These are phyloP conservation scores for Drosophila putrida DNA, from an alignment of 2,888 invertebrate genomes.

Conservation along the genomic window DNA sequence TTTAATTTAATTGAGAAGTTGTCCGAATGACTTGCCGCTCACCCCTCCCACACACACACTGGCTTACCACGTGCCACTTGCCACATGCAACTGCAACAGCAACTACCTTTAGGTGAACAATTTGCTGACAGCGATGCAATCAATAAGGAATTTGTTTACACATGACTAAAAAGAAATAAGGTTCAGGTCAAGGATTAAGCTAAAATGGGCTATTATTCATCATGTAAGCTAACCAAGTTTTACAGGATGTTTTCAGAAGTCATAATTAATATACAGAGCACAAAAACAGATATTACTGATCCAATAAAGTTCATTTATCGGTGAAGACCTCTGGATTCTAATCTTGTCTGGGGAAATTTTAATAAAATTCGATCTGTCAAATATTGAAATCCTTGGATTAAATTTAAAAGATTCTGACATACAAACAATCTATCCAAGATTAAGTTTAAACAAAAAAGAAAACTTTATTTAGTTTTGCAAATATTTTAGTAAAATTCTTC, in stretches of 20 bases:
- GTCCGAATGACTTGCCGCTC: constrained; percentile 39
- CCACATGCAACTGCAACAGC: constrained; percentile 9
- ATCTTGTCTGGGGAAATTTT: too few relatives aligned
- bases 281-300: background rate
- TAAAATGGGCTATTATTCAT: background rate
- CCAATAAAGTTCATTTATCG: background rate
- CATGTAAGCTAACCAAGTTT: background rate
- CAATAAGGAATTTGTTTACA: constrained; percentile 62
- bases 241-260: background rate
- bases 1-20: constrained; percentile 77
- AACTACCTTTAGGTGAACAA: constrained; percentile 23
- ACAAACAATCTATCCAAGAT: too few relatives aligned
- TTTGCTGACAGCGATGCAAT: constrained; percentile 35
- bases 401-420: too few relatives aligned
- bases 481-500: too few relatives aligned
- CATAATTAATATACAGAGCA: background rate
- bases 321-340: too few relatives aligned
- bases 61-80: background rate
- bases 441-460: too few relatives aligned
- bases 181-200: constrained; percentile 36
- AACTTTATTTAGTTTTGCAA: too few relatives aligned
- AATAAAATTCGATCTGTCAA: too few relatives aligned
- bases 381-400: too few relatives aligned
- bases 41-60: background rate
- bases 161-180: constrained; percentile 5